These are phyloP conservation scores for Caracal caracal DNA, from an alignment of 2,113 vertebrate species.

Conservation along the genomic window DNA sequence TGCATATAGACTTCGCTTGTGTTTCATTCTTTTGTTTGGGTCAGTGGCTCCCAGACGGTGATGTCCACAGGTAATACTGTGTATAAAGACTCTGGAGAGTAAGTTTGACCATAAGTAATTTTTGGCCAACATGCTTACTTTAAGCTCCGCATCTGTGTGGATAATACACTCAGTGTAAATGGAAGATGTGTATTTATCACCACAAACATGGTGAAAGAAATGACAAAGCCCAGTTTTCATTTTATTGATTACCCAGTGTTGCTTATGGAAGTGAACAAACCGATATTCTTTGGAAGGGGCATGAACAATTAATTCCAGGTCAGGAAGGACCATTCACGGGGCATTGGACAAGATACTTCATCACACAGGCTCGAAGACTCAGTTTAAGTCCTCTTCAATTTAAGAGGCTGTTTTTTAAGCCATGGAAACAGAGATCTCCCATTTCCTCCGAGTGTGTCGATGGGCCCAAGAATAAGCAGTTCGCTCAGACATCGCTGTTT, in stretches of 20 bases:
- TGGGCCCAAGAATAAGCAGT: background rate
- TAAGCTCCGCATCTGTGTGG: background rate
- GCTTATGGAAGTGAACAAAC: conserved; percentile 22
- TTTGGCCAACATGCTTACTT: background rate
- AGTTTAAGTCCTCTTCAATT: background rate
- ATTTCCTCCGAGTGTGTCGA: background rate
- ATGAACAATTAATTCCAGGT: background rate
- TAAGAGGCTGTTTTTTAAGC: conserved; percentile 23
- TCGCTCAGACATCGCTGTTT: background rate
- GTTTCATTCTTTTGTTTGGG: background rate
- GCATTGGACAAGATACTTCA: background rate
- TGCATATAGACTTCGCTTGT: background rate
- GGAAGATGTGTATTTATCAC: background rate
- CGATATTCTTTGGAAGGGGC: background rate
- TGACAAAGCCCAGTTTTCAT: background rate
- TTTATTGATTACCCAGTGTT: background rate
- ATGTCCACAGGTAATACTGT: background rate
- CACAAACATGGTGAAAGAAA: background rate
- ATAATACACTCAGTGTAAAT: background rate
- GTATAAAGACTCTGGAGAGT: background rate
- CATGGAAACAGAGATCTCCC: background rate
- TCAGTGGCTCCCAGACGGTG: background rate
- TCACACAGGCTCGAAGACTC: background rate
- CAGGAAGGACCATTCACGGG: background rate
- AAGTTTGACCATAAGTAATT: background rate